These are phyloP conservation scores for Oriolus oriolus DNA, from an alignment of 2,113 vertebrate genomes.

Conservation along the genomic window DNA sequence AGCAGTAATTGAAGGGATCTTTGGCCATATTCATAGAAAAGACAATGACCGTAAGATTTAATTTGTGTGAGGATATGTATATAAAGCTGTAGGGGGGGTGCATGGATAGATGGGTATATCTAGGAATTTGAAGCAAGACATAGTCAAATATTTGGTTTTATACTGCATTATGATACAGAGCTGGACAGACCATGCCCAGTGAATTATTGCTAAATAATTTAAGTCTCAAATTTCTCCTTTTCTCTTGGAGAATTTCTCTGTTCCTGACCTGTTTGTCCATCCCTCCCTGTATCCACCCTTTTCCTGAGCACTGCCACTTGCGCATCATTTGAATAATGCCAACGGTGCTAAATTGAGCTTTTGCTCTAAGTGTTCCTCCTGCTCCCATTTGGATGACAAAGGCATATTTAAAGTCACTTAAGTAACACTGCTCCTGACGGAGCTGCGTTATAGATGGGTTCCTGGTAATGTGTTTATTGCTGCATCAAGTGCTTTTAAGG, in stretches of 20 bases:
- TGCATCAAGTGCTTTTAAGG: conserved; percentile 30
- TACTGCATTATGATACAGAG: neutral
- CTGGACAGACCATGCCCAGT: neutral
- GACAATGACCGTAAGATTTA: neutral
- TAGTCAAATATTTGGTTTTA: neutral
- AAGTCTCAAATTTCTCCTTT: neutral
- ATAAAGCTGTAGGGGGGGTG: neutral
- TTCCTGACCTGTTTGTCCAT: neutral
- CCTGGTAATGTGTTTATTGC: conserved; percentile 12
- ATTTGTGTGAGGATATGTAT: neutral
- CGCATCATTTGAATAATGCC: neutral
- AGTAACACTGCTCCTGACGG: neutral
- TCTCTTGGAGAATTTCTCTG: neutral
- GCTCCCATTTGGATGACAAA: conserved; percentile 31
- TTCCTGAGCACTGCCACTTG: neutral
- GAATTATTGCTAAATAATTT: neutral
- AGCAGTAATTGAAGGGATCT: neutral
- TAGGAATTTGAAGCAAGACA: neutral
- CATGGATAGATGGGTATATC: neutral
- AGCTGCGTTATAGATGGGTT: neutral
- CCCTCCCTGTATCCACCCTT: neutral
- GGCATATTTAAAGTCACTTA: conserved; percentile 3
- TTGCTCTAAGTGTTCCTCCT: neutral
- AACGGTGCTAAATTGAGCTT: neutral
- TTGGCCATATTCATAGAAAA: neutral